Conservation (phyloP, 1,140 invertebrate genomes). For the Lordiphosa collinella region DNA sequence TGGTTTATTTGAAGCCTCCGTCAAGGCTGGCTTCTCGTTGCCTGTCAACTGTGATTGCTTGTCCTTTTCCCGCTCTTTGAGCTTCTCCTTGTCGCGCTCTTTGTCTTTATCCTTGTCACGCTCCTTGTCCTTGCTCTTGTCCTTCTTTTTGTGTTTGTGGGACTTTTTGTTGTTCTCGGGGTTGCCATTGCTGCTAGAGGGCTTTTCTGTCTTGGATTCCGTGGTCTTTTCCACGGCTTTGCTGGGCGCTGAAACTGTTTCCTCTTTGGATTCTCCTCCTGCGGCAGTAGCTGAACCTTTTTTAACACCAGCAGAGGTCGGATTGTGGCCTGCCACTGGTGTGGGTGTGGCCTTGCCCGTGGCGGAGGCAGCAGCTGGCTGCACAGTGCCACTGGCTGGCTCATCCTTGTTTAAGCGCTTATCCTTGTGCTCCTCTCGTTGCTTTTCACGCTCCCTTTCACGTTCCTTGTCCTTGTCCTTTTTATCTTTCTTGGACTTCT, state of each 20-base stretch:
- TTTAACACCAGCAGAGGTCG: constrained; percentile 20
- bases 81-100: constrained; percentile 43
- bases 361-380: constrained; percentile 2
- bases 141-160: constrained; percentile 83
- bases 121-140: constrained; percentile 80
- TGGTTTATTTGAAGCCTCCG: constrained; percentile 35
- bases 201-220: constrained; percentile 35
- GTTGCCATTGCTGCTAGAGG: constrained; percentile 78
- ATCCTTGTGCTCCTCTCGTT: constrained; percentile 73
- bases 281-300: constrained; percentile 34
- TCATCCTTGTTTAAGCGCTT: constrained; percentile 75
- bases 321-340: constrained; percentile 44
- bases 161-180: constrained; percentile 79
- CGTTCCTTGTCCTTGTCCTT: constrained; percentile 80
- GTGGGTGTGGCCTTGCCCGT: constrained; percentile 59
- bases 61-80: constrained; percentile 45
- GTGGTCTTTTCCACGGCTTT: constrained; percentile 34
- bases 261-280: constrained; percentile 26
- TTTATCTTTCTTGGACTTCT: constrained; percentile 80
- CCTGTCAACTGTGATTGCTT: constrained; percentile 24
- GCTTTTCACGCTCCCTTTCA: constrained; percentile 79
- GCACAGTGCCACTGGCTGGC: constrained; percentile 10
- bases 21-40: constrained; percentile 17
- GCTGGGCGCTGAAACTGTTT: background rate
- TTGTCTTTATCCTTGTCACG: constrained; percentile 65